Percentiles rank a stretch among this genome's conserved stretches.
These are phyloP conservation scores for Leptobrachium leishanense DNA, from an alignment of 2,113 vertebrate genomes.

Conservation along the genomic window DNA sequence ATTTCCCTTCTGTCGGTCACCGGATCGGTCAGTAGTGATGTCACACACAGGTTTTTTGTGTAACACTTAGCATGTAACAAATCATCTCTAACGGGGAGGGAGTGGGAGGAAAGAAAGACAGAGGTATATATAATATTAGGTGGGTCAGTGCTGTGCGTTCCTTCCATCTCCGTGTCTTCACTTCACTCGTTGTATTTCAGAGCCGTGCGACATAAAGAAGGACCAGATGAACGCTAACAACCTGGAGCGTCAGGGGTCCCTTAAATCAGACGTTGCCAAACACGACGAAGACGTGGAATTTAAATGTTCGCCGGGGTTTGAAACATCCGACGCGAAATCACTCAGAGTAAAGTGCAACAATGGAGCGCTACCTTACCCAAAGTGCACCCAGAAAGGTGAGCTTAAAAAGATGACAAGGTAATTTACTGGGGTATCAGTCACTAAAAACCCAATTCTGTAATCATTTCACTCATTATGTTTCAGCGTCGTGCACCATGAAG, in stretches of 20 bases:
- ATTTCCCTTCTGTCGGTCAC: no score
- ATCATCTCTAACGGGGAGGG: no score
- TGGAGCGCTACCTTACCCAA: not conserved
- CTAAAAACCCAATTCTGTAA: no score
- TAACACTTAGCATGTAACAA: no score
- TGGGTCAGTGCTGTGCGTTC: not conserved
- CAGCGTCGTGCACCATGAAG: not conserved
- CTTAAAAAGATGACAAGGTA: no score
- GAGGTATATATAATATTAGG: no score
- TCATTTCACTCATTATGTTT: not conserved
- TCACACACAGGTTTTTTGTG: no score
- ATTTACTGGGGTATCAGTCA: no score
- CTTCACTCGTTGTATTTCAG: not conserved
- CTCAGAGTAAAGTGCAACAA: not conserved
- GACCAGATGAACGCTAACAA: not conserved
- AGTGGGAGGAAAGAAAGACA: no score
- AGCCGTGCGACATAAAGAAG: not conserved
- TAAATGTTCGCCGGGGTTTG: not conserved
- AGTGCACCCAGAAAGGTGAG: not conserved
- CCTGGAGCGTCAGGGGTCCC: not conserved
- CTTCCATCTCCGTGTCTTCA: no score
- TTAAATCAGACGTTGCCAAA: not conserved
- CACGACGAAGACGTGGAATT: not conserved
- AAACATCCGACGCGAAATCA: not conserved
- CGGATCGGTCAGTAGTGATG: no score